Conservation (phyloP, 2,797 vertebrate species). For the Hypotaenidia okinawae region DNA sequence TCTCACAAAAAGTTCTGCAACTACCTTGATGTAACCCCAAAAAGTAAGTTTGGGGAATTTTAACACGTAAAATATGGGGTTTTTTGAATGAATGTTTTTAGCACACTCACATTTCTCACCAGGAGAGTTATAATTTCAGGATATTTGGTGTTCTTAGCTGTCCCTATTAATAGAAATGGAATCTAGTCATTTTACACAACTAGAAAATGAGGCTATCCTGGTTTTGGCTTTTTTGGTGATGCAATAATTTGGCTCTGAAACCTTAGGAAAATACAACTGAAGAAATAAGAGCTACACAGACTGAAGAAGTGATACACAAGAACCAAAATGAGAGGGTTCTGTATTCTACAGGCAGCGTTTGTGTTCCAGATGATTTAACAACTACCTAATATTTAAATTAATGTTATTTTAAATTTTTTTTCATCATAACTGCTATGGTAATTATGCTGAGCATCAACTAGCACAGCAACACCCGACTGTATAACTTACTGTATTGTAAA, state of each 20-base stretch:
- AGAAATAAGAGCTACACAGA: not conserved
- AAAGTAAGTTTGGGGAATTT: not conserved
- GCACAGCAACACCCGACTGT: not conserved
- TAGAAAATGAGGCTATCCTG: not conserved
- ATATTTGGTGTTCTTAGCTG: not conserved
- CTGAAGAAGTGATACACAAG: not conserved
- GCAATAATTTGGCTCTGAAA: constrained; percentile 3
- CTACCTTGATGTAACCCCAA: not conserved
- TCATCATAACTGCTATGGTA: not conserved
- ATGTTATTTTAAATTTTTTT: not conserved
- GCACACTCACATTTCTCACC: not conserved
- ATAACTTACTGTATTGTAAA: not conserved
- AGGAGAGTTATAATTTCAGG: not conserved
- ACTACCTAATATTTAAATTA: not conserved
- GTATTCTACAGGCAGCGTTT: not conserved
- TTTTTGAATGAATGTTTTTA: not conserved
- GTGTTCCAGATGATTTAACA: not conserved
- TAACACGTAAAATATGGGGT: not conserved
- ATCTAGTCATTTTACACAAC: not conserved
- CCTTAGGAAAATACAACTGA: constrained; percentile 10
- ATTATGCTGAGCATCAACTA: not conserved
- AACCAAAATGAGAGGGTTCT: not conserved
- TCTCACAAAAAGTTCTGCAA: not conserved
- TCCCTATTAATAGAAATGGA: constrained; percentile 8
- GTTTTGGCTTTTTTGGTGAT: not conserved